Conservation (phyloP, 2,113 vertebrate species). For the Perccottus glenii region DNA sequence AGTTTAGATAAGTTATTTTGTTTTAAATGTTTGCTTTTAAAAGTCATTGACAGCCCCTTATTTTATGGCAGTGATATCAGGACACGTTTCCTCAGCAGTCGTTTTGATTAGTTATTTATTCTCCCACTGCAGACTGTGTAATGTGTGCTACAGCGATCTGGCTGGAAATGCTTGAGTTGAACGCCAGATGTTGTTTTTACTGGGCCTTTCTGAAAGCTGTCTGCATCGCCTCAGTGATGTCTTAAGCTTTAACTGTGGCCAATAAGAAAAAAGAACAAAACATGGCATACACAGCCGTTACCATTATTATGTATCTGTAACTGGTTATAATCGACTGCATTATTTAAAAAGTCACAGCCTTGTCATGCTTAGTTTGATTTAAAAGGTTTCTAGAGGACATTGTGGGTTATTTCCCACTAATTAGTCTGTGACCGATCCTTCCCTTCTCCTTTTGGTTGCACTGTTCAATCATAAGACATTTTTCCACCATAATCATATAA, state of each 20-base stretch:
- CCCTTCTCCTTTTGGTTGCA: constrained; percentile 13
- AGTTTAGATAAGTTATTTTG: neutral
- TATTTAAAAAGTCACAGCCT: constrained; percentile 26
- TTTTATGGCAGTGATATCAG: neutral
- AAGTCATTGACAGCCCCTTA: neutral
- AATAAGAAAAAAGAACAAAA: constrained; percentile 34
- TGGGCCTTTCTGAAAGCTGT: constrained; percentile 58
- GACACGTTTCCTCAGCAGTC: constrained; percentile 24
- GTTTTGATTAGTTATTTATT: constrained; percentile 47
- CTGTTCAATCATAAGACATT: neutral
- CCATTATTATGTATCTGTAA: constrained; percentile 30
- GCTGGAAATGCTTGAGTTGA: constrained; percentile 60
- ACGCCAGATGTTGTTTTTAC: constrained; percentile 71
- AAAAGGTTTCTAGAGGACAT: constrained; percentile 27
- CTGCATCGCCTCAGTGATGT: constrained; percentile 49
- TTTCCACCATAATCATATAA: constrained; percentile 1
- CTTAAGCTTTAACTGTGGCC: constrained; percentile 18
- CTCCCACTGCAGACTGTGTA: constrained; percentile 22
- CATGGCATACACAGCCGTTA: constrained; percentile 14
- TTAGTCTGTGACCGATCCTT: constrained; percentile 30
- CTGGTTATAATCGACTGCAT: constrained; percentile 39
- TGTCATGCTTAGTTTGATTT: constrained; percentile 36
- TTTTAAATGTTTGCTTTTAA: neutral
- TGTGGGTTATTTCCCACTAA: constrained; percentile 35
- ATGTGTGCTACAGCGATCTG: constrained; percentile 52